Percentiles rank a stretch among this genome's conserved stretches.
These are phyloP conservation scores for Mobula hypostoma DNA, from an alignment of 2,113 vertebrate genomes.

Conservation along the genomic window DNA sequence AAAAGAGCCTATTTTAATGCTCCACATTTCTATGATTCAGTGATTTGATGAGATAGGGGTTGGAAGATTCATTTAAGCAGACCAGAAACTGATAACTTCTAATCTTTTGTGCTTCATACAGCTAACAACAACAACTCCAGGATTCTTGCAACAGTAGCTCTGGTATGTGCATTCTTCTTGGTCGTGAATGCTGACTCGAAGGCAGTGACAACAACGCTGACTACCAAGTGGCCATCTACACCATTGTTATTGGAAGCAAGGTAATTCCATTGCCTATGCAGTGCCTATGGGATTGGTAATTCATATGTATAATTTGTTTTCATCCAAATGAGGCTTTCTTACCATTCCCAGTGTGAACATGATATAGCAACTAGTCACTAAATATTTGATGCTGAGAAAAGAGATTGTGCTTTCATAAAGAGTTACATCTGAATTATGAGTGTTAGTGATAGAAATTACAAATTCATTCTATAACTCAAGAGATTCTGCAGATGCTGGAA, in stretches of 20 bases:
- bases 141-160: constrained; percentile 55
- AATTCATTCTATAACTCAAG: too few species aligned
- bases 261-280: constrained; percentile 48
- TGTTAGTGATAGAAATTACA: too few species aligned
- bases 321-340: background rate
- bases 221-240: constrained; percentile 85
- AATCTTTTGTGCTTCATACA: background rate
- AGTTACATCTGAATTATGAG: background rate
- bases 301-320: background rate
- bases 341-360: background rate
- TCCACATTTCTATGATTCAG: too few species aligned
- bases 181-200: constrained; percentile 75
- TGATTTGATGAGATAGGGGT: background rate
- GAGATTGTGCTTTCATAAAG: background rate
- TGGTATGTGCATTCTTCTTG: constrained; percentile 57
- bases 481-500: too few species aligned
- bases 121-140: constrained; percentile 59
- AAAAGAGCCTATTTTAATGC: too few species aligned
- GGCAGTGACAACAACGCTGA: constrained; percentile 86
- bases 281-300: too few species aligned
- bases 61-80: background rate
- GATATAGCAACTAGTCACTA: background rate
- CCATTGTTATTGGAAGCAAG: constrained; percentile 88
- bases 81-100: background rate
- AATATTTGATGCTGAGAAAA: background rate